Evolutionary conservation across 2,797 vertebrate genomes (phyloP).

Genomic region (Pteropus rufus): DNA sequence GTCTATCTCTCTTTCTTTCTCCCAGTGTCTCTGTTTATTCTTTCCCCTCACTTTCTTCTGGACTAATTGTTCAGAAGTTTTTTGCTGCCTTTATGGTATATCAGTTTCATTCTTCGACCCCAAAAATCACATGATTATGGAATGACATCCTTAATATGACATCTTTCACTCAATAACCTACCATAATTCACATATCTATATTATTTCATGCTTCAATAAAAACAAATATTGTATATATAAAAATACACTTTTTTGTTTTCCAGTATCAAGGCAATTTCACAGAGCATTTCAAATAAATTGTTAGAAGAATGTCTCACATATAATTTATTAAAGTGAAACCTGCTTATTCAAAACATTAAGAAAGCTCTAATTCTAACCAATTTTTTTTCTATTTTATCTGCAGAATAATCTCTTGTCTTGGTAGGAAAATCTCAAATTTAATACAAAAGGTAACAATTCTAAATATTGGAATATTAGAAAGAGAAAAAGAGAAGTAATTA

Average conservation of each 20-base stretch:
- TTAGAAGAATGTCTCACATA: background rate
- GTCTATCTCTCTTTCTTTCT: background rate
- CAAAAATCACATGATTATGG: background rate
- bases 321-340: background rate
- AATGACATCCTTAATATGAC: background rate
- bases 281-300: background rate
- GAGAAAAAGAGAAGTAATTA: background rate
- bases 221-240: background rate
- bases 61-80: background rate
- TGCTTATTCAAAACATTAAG: background rate
- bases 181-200: background rate
- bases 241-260: background rate
- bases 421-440: background rate
- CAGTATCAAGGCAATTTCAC: background rate
- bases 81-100: background rate
- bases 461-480: background rate
- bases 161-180: background rate
- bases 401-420: background rate
- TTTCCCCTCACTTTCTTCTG: background rate
- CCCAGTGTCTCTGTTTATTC: background rate
- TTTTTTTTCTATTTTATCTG: background rate
- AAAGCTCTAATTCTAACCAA: background rate
- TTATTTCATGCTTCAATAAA: background rate
- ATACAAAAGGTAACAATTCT: background rate
- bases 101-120: accelerated